Conservation (phyloP, 2,797 vertebrate genomes). For the Falco berigora region DNA sequence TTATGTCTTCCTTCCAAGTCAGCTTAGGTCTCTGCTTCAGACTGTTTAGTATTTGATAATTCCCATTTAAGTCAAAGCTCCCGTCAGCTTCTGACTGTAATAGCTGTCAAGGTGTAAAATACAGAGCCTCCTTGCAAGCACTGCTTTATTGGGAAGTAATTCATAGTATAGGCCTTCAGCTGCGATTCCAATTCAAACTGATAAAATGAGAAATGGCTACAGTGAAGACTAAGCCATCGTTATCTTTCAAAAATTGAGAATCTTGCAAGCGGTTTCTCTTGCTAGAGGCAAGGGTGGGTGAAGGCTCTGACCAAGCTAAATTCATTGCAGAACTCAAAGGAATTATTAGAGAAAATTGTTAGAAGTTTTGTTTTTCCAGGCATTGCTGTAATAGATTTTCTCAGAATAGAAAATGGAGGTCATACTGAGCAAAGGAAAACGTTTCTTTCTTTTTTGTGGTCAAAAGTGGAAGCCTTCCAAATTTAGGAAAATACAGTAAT, state of each 20-base stretch:
- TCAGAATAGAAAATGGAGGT: conserved; percentile 44
- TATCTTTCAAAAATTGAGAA: background rate
- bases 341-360: background rate
- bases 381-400: conserved; percentile 20
- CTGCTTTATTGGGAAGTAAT: background rate
- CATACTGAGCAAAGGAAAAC: conserved; percentile 24
- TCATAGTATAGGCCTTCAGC: background rate
- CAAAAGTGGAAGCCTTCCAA: conserved; percentile 40
- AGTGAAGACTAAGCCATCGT: background rate
- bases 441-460: conserved; percentile 46
- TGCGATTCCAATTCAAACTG: background rate
- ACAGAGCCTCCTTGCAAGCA: background rate
- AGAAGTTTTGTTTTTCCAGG: background rate
- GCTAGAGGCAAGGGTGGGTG: background rate
- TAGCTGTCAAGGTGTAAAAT: conserved; percentile 36
- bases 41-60: background rate
- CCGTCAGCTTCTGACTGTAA: background rate
- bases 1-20: conserved; percentile 50
- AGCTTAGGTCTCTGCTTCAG: conserved; percentile 15
- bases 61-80: conserved; percentile 22
- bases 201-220: background rate
- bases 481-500: conserved; percentile 26
- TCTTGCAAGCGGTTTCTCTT: background rate
- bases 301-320: background rate
- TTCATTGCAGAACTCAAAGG: background rate